Conservation (phyloP, 1,140 invertebrate genomes). For the Paramacrobiotus metropolitanus region DNA sequence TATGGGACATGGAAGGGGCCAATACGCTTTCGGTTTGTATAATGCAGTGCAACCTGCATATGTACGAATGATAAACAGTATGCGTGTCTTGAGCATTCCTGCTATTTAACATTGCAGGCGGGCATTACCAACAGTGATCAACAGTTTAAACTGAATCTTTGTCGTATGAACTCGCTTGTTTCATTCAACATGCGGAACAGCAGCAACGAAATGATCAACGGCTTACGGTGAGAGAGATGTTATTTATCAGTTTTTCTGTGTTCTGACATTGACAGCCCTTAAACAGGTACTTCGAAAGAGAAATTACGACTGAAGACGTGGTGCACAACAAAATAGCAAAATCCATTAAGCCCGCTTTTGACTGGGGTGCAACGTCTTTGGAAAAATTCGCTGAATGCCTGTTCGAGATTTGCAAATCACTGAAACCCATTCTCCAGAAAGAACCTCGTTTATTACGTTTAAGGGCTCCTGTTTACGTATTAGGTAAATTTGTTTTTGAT, state of each 20-base stretch:
- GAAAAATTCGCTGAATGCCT: conserved; percentile 2
- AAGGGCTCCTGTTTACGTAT: conserved; percentile 29
- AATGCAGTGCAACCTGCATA: too few relatives aligned
- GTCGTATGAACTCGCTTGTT: neutral
- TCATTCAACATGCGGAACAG: conserved; percentile 5
- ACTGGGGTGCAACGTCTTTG: conserved; percentile 18
- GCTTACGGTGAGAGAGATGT: conserved; percentile 18
- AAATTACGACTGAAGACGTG: conserved; percentile 18
- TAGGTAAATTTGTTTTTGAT: conserved; percentile 24
- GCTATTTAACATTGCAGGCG: neutral
- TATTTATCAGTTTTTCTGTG: too few relatives aligned
- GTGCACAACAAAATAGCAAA: neutral
- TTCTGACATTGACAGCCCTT: too few relatives aligned
- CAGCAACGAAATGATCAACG: conserved; percentile 23
- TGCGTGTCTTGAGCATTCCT: too few relatives aligned
- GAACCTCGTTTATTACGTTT: conserved; percentile 28
- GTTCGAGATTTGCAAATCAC: neutral
- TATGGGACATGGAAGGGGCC: too few relatives aligned
- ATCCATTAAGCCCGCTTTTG: conserved; percentile 17
- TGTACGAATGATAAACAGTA: too few relatives aligned
- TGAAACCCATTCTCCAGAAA: conserved; percentile 12
- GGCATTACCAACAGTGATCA: neutral
- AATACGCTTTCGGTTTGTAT: too few relatives aligned
- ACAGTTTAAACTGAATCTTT: neutral
- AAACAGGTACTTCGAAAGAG: conserved; percentile 23